These are phyloP conservation scores for Nettapus auritus DNA, from an alignment of 2,113 vertebrate species.

Conservation along the genomic window DNA sequence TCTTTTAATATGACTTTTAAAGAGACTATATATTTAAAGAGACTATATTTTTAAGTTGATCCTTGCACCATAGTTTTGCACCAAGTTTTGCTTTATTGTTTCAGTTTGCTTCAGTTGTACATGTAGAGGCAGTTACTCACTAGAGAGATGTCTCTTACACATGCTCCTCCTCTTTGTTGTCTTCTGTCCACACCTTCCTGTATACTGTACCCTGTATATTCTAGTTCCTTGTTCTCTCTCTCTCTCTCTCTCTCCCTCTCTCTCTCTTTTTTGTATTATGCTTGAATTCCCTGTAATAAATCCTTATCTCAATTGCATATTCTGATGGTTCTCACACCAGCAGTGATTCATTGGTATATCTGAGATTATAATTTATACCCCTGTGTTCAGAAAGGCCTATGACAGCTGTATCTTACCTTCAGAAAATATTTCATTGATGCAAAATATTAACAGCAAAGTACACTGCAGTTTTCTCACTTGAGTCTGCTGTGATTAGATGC, in stretches of 20 bases:
- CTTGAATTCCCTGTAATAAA: not conserved
- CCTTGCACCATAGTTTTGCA: not conserved
- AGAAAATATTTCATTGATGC: conserved; percentile 17
- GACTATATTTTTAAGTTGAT: not conserved
- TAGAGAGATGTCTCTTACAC: not conserved
- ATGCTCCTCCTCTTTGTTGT: not conserved
- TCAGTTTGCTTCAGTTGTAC: not conserved
- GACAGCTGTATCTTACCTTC: not conserved
- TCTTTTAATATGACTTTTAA: not conserved
- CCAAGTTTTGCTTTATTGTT: not conserved
- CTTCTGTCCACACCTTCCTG: not conserved
- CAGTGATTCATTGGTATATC: not conserved
- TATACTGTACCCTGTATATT: not conserved
- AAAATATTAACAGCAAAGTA: not conserved
- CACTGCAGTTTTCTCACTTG: not conserved
- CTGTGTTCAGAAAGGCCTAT: not conserved
- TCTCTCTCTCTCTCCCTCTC: no score
- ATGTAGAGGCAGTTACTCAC: not conserved
- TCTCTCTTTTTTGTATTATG: not conserved
- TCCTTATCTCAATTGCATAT: not conserved
- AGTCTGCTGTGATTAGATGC: not conserved
- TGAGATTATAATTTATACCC: not conserved
- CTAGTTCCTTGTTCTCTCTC: not conserved
- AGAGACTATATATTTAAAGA: not conserved
- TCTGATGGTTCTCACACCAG: not conserved